Evolutionary conservation across 2,888 invertebrate genomes (phyloP), one percentile per base, ranked within the genome.

Genomic region (Leptothorax acervorum): DNA sequence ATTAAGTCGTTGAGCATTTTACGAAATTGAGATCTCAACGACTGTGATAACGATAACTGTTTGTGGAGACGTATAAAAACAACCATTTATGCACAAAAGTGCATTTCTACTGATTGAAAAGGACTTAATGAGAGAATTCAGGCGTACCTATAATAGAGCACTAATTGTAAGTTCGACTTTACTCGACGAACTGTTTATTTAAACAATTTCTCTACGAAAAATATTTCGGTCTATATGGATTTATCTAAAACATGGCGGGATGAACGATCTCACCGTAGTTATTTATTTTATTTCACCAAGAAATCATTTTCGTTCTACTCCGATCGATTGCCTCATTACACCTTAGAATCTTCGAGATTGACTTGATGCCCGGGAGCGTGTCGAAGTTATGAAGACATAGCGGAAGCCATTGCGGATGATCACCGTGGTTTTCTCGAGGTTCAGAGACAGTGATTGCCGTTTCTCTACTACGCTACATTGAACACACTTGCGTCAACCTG

Each of bases 1-100:
- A 66, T 78, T 78, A 78, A 78, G 53, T 42, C 76, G 53, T 75
- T 65, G 75, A 75, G 23, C 48, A 23, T 78, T 78, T 68, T 66
- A 53, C 53, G 68, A 68, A 78, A 78, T 78, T 78, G 76, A 78
- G 76, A 68, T 28, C 76, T 53, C 68, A 78, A 78, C 42, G 76
- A 53, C 28, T 55, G 39, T 78, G 76, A 78, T 78, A 76, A 66
- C 76, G 76, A 66, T 53, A 66, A 66, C 53, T 68, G 18, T 78
- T 66, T 35, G 53, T 1, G 42, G 63, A 12, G 42, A 55, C 42
- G 9, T 42, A 66, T 53, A 78, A 78, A 78, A 66, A 78, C 76
- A 55, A 78, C 66, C 42, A 12, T 68, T 78, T 68, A 66, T 76
- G 39, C 75, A 39, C 39, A 3, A 48, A 3, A 51, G 15, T 35